These are phyloP conservation scores for Mellilla xanthometata DNA, from an alignment of 2,888 invertebrate species.

Conservation along the genomic window DNA sequence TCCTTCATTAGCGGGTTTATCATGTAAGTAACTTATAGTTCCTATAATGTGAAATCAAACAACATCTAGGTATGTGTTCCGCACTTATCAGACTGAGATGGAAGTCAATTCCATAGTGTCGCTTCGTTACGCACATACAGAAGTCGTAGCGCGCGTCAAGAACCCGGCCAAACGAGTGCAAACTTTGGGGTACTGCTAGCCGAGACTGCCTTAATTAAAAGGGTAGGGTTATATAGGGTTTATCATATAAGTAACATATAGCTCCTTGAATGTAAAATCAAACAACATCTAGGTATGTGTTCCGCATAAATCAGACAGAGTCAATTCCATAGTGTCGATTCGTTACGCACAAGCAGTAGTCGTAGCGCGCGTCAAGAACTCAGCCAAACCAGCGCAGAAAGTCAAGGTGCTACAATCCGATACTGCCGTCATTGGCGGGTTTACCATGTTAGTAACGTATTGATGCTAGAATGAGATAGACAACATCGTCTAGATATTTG, in stretches of 20 bases:
- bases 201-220: slow-evolving; percentile 87
- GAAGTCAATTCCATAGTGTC: slow-evolving; percentile 83
- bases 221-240: no score
- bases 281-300: no score
- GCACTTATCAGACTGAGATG: slow-evolving; percentile 84
- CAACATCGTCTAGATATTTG: no score
- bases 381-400: slow-evolving; percentile 82
- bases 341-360: slow-evolving; percentile 86
- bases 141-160: slow-evolving; percentile 84
- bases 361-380: slow-evolving; percentile 85
- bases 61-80: no score
- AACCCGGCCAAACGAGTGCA: slow-evolving; percentile 83
- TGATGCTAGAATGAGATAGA: no score
- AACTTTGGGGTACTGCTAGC: slow-evolving; percentile 86
- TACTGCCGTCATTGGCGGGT: slow-evolving; percentile 87
- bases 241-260: no score
- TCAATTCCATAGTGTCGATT: slow-evolving; percentile 83
- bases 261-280: no score
- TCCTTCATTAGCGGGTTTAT: slow-evolving; percentile 85
- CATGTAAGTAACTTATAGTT: no score
- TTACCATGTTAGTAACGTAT: slow-evolving; percentile 81
- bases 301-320: no score
- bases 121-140: slow-evolving; percentile 85
- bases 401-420: slow-evolving; percentile 86
- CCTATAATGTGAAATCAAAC: no score